Evolutionary conservation across 2,888 invertebrate species (phyloP).

Genomic region (Piscicola geometra): DNA sequence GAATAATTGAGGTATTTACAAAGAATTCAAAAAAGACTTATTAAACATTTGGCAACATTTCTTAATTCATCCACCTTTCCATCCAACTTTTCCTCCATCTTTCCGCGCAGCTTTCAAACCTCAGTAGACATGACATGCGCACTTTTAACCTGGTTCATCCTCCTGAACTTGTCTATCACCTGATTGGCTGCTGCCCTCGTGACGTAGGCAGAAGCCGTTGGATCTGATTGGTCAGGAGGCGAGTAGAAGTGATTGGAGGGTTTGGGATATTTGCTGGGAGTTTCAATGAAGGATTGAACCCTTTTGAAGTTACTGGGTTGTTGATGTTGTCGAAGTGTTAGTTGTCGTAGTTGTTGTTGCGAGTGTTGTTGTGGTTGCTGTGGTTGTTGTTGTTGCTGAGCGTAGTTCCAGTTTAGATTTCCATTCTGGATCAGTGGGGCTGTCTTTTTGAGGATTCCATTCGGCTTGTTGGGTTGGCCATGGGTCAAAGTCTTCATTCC

Average conservation of each 20-base stretch:
- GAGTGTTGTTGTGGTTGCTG: constrained; percentile 14
- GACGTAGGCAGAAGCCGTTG: not conserved
- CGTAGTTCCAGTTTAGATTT: not conserved
- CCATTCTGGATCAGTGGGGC: not conserved
- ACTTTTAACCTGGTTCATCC: not conserved
- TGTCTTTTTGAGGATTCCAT: not conserved
- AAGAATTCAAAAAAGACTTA: too few species aligned
- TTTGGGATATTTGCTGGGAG: not conserved
- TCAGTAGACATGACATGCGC: constrained; percentile 15
- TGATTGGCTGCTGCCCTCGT: constrained; percentile 7
- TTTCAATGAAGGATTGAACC: not conserved
- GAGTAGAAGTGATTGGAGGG: not conserved
- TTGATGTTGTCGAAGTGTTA: too few species aligned
- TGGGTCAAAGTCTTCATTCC: not conserved
- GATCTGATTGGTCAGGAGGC: not conserved
- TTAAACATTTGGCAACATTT: too few species aligned
- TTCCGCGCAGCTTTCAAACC: too few species aligned
- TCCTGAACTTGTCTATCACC: not conserved
- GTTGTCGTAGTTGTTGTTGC: constrained; percentile 7
- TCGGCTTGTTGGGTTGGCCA: not conserved
- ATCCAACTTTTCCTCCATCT: too few species aligned
- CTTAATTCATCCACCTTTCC: too few species aligned
- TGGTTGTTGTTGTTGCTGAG: not conserved
- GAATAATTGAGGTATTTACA: too few species aligned
- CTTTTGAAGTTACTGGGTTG: not conserved